These are phyloP conservation scores for Nibea coibor DNA, from an alignment of 2,113 vertebrate genomes.

Conservation along the genomic window DNA sequence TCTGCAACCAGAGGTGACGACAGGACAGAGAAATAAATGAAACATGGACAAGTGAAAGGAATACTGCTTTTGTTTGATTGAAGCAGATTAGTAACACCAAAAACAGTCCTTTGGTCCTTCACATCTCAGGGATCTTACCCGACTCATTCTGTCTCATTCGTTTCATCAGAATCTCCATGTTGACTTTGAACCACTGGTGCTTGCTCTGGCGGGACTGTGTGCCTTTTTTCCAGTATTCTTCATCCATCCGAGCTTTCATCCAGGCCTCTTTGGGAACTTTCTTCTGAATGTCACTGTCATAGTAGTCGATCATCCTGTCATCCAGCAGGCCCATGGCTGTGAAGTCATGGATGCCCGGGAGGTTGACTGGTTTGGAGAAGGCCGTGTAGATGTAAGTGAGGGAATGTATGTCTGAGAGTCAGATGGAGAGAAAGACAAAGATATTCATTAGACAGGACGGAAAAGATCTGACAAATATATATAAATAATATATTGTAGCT, in stretches of 20 bases:
- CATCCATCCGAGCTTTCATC: conserved; percentile 49
- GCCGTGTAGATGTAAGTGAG: conserved; percentile 81
- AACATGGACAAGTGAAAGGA: neutral
- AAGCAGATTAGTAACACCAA: no score
- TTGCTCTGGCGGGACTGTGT: conserved; percentile 72
- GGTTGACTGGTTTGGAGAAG: conserved; percentile 15
- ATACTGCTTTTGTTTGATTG: no score
- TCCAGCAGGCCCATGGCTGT: conserved; percentile 78
- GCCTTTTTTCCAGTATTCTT: conserved; percentile 71
- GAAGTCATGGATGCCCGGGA: conserved; percentile 73
- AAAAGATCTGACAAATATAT: neutral
- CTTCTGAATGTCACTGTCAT: conserved; percentile 20
- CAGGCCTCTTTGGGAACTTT: conserved; percentile 66
- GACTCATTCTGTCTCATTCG: conserved; percentile 61
- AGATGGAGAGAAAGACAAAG: neutral
- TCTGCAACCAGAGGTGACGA: conserved; percentile 26
- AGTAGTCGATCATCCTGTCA: conserved; percentile 73
- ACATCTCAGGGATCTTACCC: conserved; percentile 33
- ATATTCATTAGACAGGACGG: neutral
- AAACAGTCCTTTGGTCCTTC: no score
- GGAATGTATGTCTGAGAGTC: conserved; percentile 58
- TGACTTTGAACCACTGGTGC: conserved; percentile 80
- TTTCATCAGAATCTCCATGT: conserved; percentile 65
- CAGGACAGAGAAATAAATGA: neutral
- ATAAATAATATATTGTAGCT: no score